Percentiles rank a stretch among this genome's conserved stretches.
These are phyloP conservation scores for Papilio dardanus DNA, from an alignment of 1,140 invertebrate genomes.

Conservation along the genomic window DNA sequence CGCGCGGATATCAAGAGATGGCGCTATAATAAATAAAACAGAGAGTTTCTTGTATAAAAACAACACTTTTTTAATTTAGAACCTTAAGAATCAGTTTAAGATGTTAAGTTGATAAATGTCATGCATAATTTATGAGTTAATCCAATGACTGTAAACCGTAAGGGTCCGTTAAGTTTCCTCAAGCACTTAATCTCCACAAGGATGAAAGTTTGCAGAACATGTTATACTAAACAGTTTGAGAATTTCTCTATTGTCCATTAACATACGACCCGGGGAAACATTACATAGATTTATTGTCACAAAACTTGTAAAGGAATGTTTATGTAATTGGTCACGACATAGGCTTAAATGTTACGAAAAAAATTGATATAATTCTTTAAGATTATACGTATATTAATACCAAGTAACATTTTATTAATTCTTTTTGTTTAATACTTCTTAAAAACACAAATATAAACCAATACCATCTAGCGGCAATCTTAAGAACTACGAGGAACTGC, in stretches of 20 bases:
- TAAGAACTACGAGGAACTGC: slow-evolving; percentile 14
- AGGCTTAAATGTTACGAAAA: not conserved
- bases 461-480: slow-evolving; percentile 30
- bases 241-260: not conserved
- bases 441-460: not conserved
- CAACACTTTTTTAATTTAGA: not conserved
- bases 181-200: not conserved
- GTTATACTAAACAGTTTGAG: not conserved
- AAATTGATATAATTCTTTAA: not conserved
- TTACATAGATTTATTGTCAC: not conserved
- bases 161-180: not conserved
- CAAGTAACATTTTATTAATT: not conserved
- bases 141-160: not conserved
- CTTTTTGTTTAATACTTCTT: not conserved
- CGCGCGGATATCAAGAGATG: not conserved
- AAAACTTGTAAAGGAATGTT: too few species aligned
- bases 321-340: not conserved
- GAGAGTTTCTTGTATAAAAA: not conserved
- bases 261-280: not conserved
- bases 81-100: not conserved
- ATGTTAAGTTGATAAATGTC: not conserved
- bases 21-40: not conserved
- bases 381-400: not conserved
- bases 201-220: slow-evolving; percentile 12
- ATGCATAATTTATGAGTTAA: slow-evolving; percentile 2